Conservation (phyloP, 2,888 invertebrate genomes). For the Macaria notata region DNA sequence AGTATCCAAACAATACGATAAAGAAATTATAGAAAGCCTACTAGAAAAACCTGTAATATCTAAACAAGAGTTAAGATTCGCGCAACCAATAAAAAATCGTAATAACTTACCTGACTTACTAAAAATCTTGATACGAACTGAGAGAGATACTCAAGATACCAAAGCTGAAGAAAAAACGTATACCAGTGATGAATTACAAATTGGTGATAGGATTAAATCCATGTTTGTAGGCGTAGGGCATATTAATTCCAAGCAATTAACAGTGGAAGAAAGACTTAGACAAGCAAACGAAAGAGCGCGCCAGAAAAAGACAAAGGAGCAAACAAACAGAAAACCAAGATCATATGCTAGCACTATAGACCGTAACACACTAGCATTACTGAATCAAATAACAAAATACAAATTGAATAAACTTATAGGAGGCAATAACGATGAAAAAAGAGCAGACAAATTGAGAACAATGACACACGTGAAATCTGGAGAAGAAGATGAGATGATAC, state of each 20-base stretch:
- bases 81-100: neutral
- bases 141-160: too few relatives aligned
- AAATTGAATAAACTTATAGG: neutral
- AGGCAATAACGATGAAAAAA: neutral
- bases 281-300: neutral
- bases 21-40: too few relatives aligned
- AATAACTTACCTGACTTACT: neutral
- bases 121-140: neutral
- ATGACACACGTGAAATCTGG: slow-evolving; percentile 1
- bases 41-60: too few relatives aligned
- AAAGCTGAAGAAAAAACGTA: too few relatives aligned
- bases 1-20: too few relatives aligned
- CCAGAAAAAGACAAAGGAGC: too few relatives aligned
- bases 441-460: neutral
- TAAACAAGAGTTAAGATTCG: neutral
- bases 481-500: slow-evolving; percentile 1
- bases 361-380: neutral
- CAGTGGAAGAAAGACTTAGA: neutral
- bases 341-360: too few relatives aligned
- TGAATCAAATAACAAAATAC: neutral
- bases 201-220: too few relatives aligned
- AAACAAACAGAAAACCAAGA: too few relatives aligned
- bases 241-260: slow-evolving; percentile 1
- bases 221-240: neutral
- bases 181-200: too few relatives aligned